A percentile compares a stretch with the other conserved stretches of the same genome.
Evolutionary conservation across 2,113 vertebrate genomes (phyloP).

Genomic region (Engystomops pustulosus): DNA sequence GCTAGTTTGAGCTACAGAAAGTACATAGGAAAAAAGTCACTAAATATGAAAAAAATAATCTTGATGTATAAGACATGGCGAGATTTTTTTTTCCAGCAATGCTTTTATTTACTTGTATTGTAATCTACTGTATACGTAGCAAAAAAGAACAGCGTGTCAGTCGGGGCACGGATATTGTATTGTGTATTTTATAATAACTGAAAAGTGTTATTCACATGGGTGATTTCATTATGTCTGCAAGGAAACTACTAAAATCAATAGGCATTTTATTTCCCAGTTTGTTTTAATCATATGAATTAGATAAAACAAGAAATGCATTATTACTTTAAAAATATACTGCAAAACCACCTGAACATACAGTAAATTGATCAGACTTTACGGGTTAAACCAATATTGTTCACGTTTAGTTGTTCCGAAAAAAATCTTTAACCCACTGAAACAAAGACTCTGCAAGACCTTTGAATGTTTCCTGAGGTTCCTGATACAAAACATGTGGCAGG

Average conservation of each 20-base stretch:
- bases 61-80: too few species aligned
- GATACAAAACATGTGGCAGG: too few species aligned
- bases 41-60: too few species aligned
- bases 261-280: not conserved
- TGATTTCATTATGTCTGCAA: constrained; percentile 9
- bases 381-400: too few species aligned
- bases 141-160: not conserved
- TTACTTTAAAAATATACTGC: not conserved
- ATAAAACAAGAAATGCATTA: not conserved
- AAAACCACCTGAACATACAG: not conserved
- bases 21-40: too few species aligned
- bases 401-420: too few species aligned
- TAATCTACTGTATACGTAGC: not conserved
- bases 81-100: too few species aligned
- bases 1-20: too few species aligned
- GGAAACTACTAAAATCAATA: constrained; percentile 4
- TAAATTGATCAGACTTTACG: too few species aligned
- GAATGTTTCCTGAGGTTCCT: too few species aligned
- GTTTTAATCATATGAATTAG: not conserved
- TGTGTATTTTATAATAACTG: not conserved
- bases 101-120: not conserved
- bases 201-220: not conserved
- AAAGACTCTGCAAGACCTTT: too few species aligned
- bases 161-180: not conserved
- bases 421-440: too few species aligned